Conservation (phyloP, 2,888 invertebrate genomes). For the Phymatocera aterrima region DNA sequence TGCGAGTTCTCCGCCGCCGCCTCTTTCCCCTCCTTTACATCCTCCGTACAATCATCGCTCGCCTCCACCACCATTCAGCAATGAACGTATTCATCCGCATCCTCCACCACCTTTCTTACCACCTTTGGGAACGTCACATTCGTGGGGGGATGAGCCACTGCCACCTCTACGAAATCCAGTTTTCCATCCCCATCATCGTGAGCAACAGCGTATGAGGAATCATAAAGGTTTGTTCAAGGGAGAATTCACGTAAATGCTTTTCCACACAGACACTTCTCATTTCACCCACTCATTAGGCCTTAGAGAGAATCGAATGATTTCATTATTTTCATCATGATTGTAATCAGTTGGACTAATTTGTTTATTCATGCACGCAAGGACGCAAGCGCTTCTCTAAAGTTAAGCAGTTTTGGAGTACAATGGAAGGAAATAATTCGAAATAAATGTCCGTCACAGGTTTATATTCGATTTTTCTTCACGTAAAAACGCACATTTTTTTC, state of each 20-base stretch:
- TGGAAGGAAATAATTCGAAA: constrained; percentile 69
- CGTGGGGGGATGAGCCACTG: constrained; percentile 66
- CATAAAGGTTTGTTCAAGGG: constrained; percentile 70
- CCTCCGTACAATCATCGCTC: constrained; percentile 65
- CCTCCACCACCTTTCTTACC: constrained; percentile 74
- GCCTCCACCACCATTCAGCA: constrained; percentile 73
- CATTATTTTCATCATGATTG: constrained; percentile 50
- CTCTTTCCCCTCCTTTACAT: constrained; percentile 66
- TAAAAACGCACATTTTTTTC: constrained; percentile 25
- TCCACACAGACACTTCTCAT: constrained; percentile 25
- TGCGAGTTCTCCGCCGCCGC: constrained; percentile 66
- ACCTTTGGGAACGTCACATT: constrained; percentile 56
- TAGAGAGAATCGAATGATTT: constrained; percentile 7
- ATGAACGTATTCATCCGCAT: constrained; percentile 76
- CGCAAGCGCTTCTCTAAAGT: constrained; percentile 73
- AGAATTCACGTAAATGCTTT: constrained; percentile 39
- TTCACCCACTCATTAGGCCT: neutral
- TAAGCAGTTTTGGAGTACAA: constrained; percentile 73
- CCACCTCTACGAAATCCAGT: constrained; percentile 65
- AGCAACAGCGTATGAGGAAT: constrained; percentile 65
- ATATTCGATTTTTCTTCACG: constrained; percentile 23
- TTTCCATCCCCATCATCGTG: constrained; percentile 61
- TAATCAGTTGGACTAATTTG: constrained; percentile 51
- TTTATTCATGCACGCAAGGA: constrained; percentile 68
- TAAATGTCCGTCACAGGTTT: constrained; percentile 49